Base-by-base conservation (phyloP, 2,797 vertebrate species). In the Xyrichtys novacula region DNA sequence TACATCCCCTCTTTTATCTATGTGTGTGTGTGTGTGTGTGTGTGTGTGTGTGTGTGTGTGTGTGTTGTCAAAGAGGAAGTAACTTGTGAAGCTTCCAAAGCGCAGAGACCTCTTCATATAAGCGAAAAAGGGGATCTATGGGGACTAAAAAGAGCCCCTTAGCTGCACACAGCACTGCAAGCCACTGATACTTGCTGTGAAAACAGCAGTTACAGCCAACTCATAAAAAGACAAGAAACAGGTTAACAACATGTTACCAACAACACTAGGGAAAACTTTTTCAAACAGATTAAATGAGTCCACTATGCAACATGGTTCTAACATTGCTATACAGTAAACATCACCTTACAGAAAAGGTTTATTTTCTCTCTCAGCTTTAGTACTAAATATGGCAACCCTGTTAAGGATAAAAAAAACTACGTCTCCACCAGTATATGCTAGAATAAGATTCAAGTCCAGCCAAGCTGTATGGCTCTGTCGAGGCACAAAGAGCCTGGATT, bases 81-180 rank as follows among this genome's bases (percentile, higher is more conserved):
- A 52, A 72, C 50, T 74, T 81, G 49, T 83, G 75, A 79, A 79
- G 62, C 60, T 74, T 83, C 59, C 54, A 63, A 55, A 82, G 67
- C 56, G 69, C 64, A 84, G 49, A 55, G 60, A 69, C 75, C 19
- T 56, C 59, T 58, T 60, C 61, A 59, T 73, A 17, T 56, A 32
- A 76, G 19, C 76, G 44, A 57, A 69, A n/a, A 55, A 34, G 8
- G 5, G 25, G 22, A 61, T 80, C 79, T 68, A 44, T 8, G 17
- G 60, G 70, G 67, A 83, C 52, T 40, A 47, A 58, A 71, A 70
- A 44, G 5, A 69, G 38, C 8, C 26, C 61, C 48, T 71, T 43
- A 42, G 66, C 53, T 72, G 55, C 38, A 31, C 44, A 6, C 32
- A 19, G 42, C 14, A 15, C 57, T 78, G 44, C 23, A 49, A 20